Evolutionary conservation across 2,113 vertebrate genomes (phyloP), one percentile per base, ranked within the genome.

Genomic region (Paracyprichromis sp.): DNA sequence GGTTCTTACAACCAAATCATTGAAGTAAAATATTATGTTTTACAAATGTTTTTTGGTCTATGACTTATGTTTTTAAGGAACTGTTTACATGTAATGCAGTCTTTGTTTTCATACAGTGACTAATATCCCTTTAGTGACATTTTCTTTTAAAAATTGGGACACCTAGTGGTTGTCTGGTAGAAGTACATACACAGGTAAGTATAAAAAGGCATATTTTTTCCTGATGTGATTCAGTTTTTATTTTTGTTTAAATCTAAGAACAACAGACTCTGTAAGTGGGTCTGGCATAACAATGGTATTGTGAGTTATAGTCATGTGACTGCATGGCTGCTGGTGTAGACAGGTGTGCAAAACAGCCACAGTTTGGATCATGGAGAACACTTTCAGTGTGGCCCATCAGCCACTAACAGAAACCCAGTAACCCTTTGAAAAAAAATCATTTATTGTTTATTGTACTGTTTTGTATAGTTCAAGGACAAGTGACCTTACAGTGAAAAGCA

Each of bases 381-480:
- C 69, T 47, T 73, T 73, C 9, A 76, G 24, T 50, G 71, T 47
- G 71, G 43, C 71, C 43, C 43, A 50, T 47, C 24, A 76, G 43
- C 43, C 71, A 61, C 31, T 8, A 40, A 82, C 19, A 82, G 29
- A 82, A 83, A 86, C 17, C 34, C 84, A 76, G 21, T 69, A 73
- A 86, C 56, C 89, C 83, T 76, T 76, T 76, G 71, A 89, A 92
- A 86, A 88, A 86, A 85, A 88, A 87, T 79, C 81, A 78, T 83
- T 79, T 87, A 76, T 47, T 76, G 91, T 94, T 95, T 95, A 94
- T 94, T 94, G 87, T 87, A 85, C 38, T 87, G 54, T 86, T 90
- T 83, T 66, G 82, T 86, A 86, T 89, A 91, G 50, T 83, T 93
- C 61, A 87, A 89, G 85, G 82, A 94, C 81, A 90, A 82, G 94